These are phyloP conservation scores for Maniola hyperantus DNA, from an alignment of 2,888 invertebrate species.

Conservation along the genomic window DNA sequence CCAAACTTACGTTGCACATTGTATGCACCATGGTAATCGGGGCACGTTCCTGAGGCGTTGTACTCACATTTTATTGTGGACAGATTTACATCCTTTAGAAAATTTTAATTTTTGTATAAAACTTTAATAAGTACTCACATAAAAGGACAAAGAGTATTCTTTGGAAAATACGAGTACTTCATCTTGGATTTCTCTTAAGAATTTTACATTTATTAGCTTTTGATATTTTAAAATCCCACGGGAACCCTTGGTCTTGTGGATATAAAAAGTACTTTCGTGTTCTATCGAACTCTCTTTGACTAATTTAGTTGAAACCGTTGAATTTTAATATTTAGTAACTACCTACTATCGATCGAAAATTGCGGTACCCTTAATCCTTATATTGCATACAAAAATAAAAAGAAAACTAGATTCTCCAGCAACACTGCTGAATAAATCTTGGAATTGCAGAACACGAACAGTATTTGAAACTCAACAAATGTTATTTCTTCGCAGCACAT, in stretches of 20 bases:
- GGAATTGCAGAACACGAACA: constrained; percentile 29
- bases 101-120: constrained; percentile 17
- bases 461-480: constrained; percentile 36
- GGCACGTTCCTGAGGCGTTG: constrained; percentile 22
- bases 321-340: too few relatives aligned
- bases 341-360: too few relatives aligned
- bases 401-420: constrained; percentile 8
- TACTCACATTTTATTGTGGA: constrained; percentile 20
- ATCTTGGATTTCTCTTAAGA: neutral
- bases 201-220: neutral
- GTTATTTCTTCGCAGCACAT: constrained; percentile 35
- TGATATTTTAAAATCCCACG: too few relatives aligned
- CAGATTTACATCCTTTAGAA: constrained; percentile 9
- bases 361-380: too few relatives aligned
- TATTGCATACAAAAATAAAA: neutral
- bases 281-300: too few relatives aligned
- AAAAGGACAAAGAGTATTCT: neutral
- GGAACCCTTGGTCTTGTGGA: too few relatives aligned
- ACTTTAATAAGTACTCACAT: constrained; percentile 3
- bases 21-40: constrained; percentile 17
- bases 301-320: too few relatives aligned
- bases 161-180: neutral
- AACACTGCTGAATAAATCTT: constrained; percentile 22
- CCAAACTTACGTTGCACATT: constrained; percentile 14
- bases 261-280: too few relatives aligned